A percentile compares a stretch with the other conserved stretches of the same genome.
Conservation (phyloP, 1,140 invertebrate genomes). For the Nixonia krombeini region DNA sequence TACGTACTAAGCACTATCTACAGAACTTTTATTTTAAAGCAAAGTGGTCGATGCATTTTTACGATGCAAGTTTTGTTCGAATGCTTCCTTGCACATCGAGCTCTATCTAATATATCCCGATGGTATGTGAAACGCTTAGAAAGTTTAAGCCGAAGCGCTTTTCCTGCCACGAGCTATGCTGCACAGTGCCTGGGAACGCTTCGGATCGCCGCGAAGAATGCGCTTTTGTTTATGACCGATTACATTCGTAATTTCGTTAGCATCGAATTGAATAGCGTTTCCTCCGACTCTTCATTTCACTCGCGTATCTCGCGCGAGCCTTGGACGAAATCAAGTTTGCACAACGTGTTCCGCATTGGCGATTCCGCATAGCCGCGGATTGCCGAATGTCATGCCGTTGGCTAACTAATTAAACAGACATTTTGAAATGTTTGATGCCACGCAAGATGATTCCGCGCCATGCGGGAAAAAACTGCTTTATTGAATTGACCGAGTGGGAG, state of each 20-base stretch:
- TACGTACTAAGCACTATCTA: constrained; percentile 29
- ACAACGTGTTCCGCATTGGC: no score
- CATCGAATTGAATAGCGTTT: constrained; percentile 14
- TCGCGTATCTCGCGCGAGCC: not conserved
- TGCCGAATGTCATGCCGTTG: no score
- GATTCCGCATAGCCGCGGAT: no score
- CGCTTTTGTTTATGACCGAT: constrained; percentile 52
- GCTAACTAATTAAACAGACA: no score
- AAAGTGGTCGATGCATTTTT: constrained; percentile 38
- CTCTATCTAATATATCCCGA: constrained; percentile 46
- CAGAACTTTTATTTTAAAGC: constrained; percentile 35
- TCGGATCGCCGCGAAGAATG: constrained; percentile 41
- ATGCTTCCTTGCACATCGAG: constrained; percentile 35
- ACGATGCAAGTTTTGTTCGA: constrained; percentile 33
- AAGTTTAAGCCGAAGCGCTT: constrained; percentile 60
- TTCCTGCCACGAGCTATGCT: constrained; percentile 46
- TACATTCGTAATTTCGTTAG: constrained; percentile 35
- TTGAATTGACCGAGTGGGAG: no score
- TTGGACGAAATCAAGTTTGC: no score
- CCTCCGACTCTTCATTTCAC: constrained; percentile 28
- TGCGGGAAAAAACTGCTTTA: no score
- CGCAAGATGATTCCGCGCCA: no score
- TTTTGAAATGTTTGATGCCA: no score
- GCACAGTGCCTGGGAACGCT: constrained; percentile 28
- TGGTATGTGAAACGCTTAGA: constrained; percentile 61